Conservation (phyloP, 2,113 vertebrate genomes). For the Hypomesus transpacificus region DNA sequence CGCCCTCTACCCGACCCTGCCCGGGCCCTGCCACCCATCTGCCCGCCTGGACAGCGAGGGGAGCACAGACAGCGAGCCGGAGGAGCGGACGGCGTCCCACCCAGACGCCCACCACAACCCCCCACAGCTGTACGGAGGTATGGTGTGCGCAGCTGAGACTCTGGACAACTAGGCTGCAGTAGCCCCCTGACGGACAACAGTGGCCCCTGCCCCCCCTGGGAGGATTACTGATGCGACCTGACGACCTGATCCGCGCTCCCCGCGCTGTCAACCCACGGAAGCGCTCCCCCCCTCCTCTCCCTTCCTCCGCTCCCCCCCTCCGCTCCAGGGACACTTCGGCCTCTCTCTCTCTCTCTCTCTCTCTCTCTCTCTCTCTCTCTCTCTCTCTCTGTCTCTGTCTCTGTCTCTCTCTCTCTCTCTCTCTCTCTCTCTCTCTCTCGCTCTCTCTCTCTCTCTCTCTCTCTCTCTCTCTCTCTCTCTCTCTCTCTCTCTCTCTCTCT, state of each 20-base stretch:
- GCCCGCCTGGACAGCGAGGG: slow-evolving; percentile 84
- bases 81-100: slow-evolving; percentile 60
- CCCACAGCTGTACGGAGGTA: slow-evolving; percentile 67
- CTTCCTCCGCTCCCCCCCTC: too few relatives aligned
- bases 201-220: too few relatives aligned
- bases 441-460: slow-evolving; percentile 22
- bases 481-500: neutral
- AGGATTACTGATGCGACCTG: too few relatives aligned
- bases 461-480: slow-evolving; percentile 1
- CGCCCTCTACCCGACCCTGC: slow-evolving; percentile 74
- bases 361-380: too few relatives aligned
- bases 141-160: slow-evolving; percentile 65
- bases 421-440: neutral
- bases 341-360: neutral
- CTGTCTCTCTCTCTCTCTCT: neutral
- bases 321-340: neutral
- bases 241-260: too few relatives aligned
- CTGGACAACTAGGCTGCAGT: slow-evolving; percentile 62
- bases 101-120: slow-evolving; percentile 47
- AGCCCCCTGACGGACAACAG: neutral
- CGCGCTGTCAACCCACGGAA: too few relatives aligned
- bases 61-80: slow-evolving; percentile 82
- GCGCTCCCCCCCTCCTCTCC: neutral
- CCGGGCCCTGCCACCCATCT: slow-evolving; percentile 69
- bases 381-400: neutral